phyloP scores from a whole-genome alignment of 2,797 vertebrate genomes.

The Tamandua tetradactyla region DNA sequence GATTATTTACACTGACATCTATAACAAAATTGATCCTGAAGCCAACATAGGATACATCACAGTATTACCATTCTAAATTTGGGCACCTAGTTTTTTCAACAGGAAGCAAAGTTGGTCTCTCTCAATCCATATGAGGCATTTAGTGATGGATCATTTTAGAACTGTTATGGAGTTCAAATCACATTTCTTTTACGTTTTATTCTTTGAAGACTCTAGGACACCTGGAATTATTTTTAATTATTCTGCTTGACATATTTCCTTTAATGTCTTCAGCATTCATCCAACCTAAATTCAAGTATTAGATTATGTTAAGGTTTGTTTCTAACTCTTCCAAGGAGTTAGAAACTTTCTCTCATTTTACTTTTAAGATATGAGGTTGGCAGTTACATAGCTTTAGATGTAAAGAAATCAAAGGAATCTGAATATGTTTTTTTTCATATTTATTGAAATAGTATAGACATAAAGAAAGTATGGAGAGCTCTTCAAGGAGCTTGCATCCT shows the following conservation, averaged over 20 bases:
- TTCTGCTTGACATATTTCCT: not conserved
- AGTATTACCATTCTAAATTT: not conserved
- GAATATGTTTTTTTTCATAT: conserved; percentile 37
- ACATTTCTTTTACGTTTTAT: conserved; percentile 32
- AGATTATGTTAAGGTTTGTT: not conserved
- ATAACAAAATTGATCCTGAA: not conserved
- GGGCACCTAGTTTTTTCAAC: not conserved
- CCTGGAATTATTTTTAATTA: conserved; percentile 30
- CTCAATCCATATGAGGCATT: not conserved
- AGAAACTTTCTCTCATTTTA: not conserved
- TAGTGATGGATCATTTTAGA: conserved; percentile 8
- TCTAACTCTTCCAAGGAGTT: not conserved
- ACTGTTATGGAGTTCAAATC: not conserved
- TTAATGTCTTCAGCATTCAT: conserved; percentile 7
- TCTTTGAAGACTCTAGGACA: not conserved
- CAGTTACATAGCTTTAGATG: not conserved
- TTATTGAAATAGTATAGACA: conserved; percentile 13
- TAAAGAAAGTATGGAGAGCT: not conserved
- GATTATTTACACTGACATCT: not conserved
- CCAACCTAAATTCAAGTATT: conserved; percentile 16
- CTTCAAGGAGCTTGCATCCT: not conserved
- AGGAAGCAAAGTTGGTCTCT: not conserved
- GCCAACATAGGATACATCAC: not conserved
- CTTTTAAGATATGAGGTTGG: conserved; percentile 50
- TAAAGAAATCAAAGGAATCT: conserved; percentile 47